A percentile compares a stretch with the other conserved stretches of the same genome.
Evolutionary conservation across 2,888 invertebrate species (phyloP).

Genomic region (Diadegma fenestrale): DNA sequence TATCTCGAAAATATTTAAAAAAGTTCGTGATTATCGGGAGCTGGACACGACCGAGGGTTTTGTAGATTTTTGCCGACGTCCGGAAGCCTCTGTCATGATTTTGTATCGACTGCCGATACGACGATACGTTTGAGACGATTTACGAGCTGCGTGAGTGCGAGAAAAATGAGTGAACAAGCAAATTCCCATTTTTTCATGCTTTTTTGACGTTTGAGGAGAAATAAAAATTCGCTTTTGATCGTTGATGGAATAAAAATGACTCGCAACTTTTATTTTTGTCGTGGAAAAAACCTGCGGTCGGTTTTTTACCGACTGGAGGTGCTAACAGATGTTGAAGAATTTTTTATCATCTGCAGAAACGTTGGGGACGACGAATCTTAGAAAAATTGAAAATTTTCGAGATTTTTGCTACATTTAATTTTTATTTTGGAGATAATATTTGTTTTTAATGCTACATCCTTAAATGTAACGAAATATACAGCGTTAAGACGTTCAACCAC

Average conservation of each 20-base stretch:
- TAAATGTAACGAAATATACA: constrained; percentile 63
- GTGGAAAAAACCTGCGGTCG: no score
- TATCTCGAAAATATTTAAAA: neutral
- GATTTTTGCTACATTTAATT: constrained; percentile 64
- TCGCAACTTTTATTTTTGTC: no score
- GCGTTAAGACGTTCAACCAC: constrained; percentile 43
- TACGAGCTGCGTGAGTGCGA: no score
- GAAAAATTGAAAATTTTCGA: constrained; percentile 14
- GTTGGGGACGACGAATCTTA: neutral
- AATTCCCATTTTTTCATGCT: neutral
- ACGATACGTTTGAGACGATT: neutral
- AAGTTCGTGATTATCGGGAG: constrained; percentile 10
- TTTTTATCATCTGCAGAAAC: no score
- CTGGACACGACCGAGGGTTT: neutral
- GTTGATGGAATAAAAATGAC: no score
- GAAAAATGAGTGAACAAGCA: neutral
- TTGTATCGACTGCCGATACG: constrained; percentile 6
- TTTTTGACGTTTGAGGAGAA: no score
- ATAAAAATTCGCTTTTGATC: no score
- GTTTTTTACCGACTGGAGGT: no score
- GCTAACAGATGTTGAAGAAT: no score
- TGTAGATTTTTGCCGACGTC: neutral
- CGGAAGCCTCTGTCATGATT: neutral
- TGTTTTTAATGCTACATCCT: constrained; percentile 59
- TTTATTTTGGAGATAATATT: constrained; percentile 61